These are phyloP conservation scores for Pagetopsis macropterus DNA, from an alignment of 2,797 vertebrate genomes.

Conservation along the genomic window DNA sequence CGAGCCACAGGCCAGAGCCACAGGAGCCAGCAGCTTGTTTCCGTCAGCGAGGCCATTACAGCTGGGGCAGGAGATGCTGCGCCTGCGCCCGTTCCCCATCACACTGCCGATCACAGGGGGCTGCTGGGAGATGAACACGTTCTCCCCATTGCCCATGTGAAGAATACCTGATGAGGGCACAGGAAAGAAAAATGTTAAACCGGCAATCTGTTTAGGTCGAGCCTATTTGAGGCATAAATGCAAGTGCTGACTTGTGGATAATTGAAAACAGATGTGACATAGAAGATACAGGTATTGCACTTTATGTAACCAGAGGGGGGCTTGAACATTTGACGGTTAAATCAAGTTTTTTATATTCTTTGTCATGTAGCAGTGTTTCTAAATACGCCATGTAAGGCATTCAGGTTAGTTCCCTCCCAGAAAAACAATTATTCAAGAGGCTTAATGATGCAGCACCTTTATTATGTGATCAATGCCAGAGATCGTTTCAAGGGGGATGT, in stretches of 20 bases:
- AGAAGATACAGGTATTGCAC: background rate
- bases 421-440: background rate
- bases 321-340: constrained; percentile 8
- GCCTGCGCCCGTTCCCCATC: constrained; percentile 96
- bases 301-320: constrained; percentile 5
- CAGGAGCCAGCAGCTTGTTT: constrained; percentile 96
- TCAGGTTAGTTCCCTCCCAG: background rate
- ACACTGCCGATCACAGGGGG: constrained; percentile 95
- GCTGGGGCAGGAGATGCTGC: constrained; percentile 98
- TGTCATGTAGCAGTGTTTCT: constrained; percentile 2
- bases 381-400: background rate
- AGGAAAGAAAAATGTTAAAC: constrained; percentile 50
- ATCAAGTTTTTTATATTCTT: background rate
- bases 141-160: constrained; percentile 98
- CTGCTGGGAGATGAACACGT: constrained; percentile 98
- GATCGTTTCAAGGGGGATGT: constrained; percentile 13
- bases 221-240: constrained; percentile 9
- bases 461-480: constrained; percentile 1
- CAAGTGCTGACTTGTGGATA: background rate
- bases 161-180: constrained; percentile 88
- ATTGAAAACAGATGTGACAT: background rate
- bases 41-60: constrained; percentile 98
- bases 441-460: background rate
- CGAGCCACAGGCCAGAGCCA: constrained; percentile 93
- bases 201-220: constrained; percentile 28